phyloP scores from a whole-genome alignment of 1,140 invertebrate species.

The Nymphalis io region DNA sequence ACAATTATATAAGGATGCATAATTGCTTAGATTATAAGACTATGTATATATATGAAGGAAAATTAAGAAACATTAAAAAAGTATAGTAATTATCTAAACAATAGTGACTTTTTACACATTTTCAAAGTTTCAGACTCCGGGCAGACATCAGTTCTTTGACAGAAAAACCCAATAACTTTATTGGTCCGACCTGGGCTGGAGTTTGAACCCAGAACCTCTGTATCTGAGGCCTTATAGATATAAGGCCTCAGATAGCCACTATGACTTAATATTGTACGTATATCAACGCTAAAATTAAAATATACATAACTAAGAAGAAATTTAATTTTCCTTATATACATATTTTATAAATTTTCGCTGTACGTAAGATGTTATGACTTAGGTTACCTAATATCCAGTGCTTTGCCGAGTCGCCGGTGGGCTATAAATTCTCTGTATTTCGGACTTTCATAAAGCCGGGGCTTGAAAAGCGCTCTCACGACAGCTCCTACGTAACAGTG shows the following conservation, averaged over 20 bases:
- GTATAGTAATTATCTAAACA: too few relatives aligned
- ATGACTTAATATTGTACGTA: too few relatives aligned
- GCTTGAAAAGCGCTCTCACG: constrained; percentile 25
- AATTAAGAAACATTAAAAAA: too few relatives aligned
- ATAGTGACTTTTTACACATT: too few relatives aligned
- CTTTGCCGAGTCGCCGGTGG: constrained; percentile 26
- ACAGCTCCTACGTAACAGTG: constrained; percentile 10
- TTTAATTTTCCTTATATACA: constrained; percentile 13
- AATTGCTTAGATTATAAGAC: background rate
- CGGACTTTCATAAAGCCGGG: constrained; percentile 38
- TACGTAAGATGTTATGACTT: constrained; percentile 18
- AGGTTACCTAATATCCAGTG: constrained; percentile 28
- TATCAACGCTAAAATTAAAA: background rate
- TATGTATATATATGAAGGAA: background rate
- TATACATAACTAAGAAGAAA: constrained; percentile 5
- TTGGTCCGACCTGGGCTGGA: too few relatives aligned
- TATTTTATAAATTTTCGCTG: constrained; percentile 14
- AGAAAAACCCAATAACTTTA: too few relatives aligned
- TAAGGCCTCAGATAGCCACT: too few relatives aligned
- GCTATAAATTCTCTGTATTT: constrained; percentile 39
- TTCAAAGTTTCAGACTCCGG: too few relatives aligned
- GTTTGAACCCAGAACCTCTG: too few relatives aligned
- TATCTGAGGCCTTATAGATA: too few relatives aligned
- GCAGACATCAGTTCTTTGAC: too few relatives aligned
- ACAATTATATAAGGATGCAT: background rate